Conservation (phyloP, 1,140 invertebrate genomes). For the Plectrocnemia conspersa region DNA sequence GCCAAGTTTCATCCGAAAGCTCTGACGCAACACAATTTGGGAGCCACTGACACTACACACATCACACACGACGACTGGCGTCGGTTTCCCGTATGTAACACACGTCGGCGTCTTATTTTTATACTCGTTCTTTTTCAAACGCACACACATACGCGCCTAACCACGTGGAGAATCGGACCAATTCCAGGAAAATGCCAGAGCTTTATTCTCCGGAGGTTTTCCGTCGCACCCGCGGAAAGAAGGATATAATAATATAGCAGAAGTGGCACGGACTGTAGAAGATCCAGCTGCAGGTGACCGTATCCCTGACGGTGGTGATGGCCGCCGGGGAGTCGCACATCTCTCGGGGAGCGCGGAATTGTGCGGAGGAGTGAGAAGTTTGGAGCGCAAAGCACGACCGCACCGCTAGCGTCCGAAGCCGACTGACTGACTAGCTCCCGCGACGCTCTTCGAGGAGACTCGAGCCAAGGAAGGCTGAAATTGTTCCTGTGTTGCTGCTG, state of each 20-base stretch:
- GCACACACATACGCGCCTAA: too few relatives aligned
- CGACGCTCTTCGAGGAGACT: too few relatives aligned
- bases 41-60: too few relatives aligned
- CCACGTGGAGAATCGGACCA: background rate
- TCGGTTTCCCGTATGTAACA: too few relatives aligned
- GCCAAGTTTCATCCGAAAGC: too few relatives aligned
- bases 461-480: too few relatives aligned
- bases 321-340: slow-evolving; percentile 53
- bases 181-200: background rate
- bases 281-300: slow-evolving; percentile 59
- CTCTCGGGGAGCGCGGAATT: slow-evolving; percentile 36
- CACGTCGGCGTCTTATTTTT: background rate
- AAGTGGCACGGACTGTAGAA: slow-evolving; percentile 57
- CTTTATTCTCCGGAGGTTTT: background rate
- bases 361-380: slow-evolving; percentile 1
- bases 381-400: slow-evolving; percentile 6
- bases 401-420: slow-evolving; percentile 12
- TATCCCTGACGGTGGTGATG: slow-evolving; percentile 54
- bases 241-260: too few relatives aligned
- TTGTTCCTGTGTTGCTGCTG: too few relatives aligned
- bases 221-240: background rate
- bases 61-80: too few relatives aligned
- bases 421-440: slow-evolving; percentile 43
- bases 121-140: too few relatives aligned
- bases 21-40: too few relatives aligned